Percentiles rank a stretch among this genome's conserved stretches.
Conservation (phyloP, 2,113 vertebrate species). For the Zingel zingel region DNA sequence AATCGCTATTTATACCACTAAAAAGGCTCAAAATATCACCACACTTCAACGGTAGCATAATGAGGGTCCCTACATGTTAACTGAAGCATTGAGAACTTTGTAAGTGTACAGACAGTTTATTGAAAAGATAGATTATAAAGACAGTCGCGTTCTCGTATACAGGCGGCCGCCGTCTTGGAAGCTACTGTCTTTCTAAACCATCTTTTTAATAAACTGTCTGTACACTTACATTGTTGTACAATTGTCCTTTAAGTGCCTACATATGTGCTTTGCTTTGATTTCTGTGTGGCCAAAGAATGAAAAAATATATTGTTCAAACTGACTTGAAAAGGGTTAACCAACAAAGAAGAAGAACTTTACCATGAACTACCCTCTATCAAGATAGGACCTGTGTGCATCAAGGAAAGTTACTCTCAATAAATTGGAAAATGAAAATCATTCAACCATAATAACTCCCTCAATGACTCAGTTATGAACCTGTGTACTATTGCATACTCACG, state of each 20-base stretch:
- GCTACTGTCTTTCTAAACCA: no score
- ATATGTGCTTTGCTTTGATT: conserved; percentile 1
- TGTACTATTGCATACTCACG: neutral
- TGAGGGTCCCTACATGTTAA: no score
- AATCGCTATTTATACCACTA: no score
- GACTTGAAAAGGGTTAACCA: neutral
- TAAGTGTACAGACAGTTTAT: no score
- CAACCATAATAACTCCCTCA: neutral
- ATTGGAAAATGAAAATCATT: neutral
- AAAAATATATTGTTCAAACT: neutral
- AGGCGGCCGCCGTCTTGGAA: no score
- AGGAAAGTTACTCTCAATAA: neutral
- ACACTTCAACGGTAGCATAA: no score
- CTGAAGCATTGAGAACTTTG: no score
- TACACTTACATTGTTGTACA: no score
- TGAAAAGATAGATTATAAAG: no score
- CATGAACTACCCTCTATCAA: neutral
- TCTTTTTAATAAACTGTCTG: no score
- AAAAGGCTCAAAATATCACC: no score
- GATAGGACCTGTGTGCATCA: neutral
- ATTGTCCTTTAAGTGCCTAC: neutral
- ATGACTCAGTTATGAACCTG: neutral
- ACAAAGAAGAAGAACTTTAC: neutral
- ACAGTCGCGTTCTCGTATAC: no score
- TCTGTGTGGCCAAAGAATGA: neutral